Base-by-base conservation (phyloP, 2,113 vertebrate genomes). In the western clawed frog (Xenopus tropicalis) region DNA sequence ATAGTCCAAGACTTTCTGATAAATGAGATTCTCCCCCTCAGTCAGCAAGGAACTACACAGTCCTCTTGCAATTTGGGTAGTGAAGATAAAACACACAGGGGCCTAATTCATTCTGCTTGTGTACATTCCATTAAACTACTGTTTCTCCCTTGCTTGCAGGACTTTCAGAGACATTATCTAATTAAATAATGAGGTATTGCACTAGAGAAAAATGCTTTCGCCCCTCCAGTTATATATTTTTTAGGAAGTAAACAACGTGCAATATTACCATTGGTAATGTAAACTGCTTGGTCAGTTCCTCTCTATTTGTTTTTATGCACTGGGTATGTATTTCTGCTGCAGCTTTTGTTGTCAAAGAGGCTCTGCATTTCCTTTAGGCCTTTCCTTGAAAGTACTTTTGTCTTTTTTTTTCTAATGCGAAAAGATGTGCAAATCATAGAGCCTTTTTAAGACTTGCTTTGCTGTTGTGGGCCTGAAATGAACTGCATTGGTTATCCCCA, bases 141-240 rank as follows among this genome's bases (percentile, higher is more conserved):
- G 58, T 56, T 20, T 69, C 23, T 69, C 25, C 66, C 66, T 76
- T 63, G 46, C 58, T 76, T 63, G 46, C 58, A 76, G 66, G 54
- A 9, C 23, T 79, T 80, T 70, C 46, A 78, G 77, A 61, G 77
- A 37, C 22, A 19, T 80, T 63, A 23, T 66, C 66, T 67, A 71
- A 81, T 12, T 82, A 76, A 83, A 80, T 83, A 83, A 82, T 19
- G 71, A 85, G 59, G 56, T 80, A 22, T 61, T 80, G 68, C 51
- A 82, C 72, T 79, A 56, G 78, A 59, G 25, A 74, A 17, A 66
- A 77, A 61, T 62, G 11, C 56, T 79, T 65, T 44, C 72, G 23
- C 61, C 19, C 65, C 75, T 79, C 44, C 19, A 75, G 59, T 79
- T 78, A 71, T 3, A 71, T 57, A 71, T 4, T 51, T 7, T 80